These are phyloP conservation scores for Ceyx cyanopectus DNA, from an alignment of 2,113 vertebrate species.

Conservation along the genomic window DNA sequence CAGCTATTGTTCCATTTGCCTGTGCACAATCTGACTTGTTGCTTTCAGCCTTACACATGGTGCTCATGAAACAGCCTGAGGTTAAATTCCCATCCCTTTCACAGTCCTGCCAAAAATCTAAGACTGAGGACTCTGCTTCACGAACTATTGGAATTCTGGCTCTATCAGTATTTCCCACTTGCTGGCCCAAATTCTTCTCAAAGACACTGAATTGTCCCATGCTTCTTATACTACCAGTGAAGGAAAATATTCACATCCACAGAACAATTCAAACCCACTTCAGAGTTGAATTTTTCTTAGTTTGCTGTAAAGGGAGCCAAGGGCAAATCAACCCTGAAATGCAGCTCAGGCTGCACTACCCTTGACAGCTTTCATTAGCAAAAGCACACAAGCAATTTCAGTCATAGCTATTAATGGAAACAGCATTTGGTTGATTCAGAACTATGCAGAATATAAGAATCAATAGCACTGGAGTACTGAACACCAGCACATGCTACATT, in stretches of 20 bases:
- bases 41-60: conserved; percentile 17
- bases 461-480: not conserved
- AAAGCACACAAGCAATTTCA: not conserved
- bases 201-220: not conserved
- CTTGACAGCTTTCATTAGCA: not conserved
- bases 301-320: not conserved
- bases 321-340: not conserved
- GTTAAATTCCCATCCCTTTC: not conserved
- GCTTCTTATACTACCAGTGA: not conserved
- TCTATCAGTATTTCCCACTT: not conserved
- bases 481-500: not conserved
- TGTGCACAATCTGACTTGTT: conserved; percentile 2
- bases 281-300: not conserved
- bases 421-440: not conserved
- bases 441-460: not conserved
- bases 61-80: not conserved
- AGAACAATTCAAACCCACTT: not conserved
- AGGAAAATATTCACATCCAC: not conserved
- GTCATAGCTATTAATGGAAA: not conserved
- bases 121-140: not conserved
- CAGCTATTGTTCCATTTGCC: not conserved
- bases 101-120: not conserved
- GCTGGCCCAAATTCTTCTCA: not conserved
- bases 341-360: not conserved
- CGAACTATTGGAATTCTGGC: not conserved